Conservation (phyloP, 2,888 invertebrate species). For the Ceratothoa steindachneri region DNA sequence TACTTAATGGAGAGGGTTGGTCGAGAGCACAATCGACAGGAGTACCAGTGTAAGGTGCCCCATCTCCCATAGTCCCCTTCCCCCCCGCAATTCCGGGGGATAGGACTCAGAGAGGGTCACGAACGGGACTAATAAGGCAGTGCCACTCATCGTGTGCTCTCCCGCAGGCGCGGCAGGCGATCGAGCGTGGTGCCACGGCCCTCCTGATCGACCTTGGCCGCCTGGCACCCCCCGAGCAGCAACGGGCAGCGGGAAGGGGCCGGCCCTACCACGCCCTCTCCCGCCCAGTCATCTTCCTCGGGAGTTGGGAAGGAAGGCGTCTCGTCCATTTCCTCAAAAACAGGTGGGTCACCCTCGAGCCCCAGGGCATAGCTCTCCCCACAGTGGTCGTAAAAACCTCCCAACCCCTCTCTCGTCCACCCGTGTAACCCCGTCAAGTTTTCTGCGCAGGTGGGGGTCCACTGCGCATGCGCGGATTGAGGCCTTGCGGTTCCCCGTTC, state of each 20-base stretch:
- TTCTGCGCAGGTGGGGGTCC: background rate
- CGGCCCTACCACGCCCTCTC: background rate
- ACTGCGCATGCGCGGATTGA: constrained; percentile 29
- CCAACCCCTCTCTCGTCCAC: background rate
- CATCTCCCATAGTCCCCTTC: too few relatives aligned
- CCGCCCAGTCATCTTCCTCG: background rate
- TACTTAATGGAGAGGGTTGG: too few relatives aligned
- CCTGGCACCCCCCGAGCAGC: constrained; percentile 17
- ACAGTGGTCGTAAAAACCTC: background rate
- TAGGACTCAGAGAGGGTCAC: too few relatives aligned
- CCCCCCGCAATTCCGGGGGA: too few relatives aligned
- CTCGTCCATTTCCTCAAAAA: background rate
- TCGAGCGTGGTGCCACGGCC: constrained; percentile 24
- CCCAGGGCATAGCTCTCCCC: background rate
- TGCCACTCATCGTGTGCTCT: too few relatives aligned
- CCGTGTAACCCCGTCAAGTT: background rate
- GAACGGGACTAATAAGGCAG: too few relatives aligned
- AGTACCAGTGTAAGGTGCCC: too few relatives aligned
- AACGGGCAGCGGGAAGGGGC: background rate
- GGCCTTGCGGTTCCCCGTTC: background rate
- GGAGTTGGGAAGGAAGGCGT: background rate
- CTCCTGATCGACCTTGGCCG: constrained; percentile 22
- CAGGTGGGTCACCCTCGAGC: background rate
- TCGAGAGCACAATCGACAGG: too few relatives aligned
- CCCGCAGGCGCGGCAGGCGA: constrained; percentile 33